Base-by-base conservation (phyloP, 2,888 invertebrate species). In the Callimorpha dominula region DNA sequence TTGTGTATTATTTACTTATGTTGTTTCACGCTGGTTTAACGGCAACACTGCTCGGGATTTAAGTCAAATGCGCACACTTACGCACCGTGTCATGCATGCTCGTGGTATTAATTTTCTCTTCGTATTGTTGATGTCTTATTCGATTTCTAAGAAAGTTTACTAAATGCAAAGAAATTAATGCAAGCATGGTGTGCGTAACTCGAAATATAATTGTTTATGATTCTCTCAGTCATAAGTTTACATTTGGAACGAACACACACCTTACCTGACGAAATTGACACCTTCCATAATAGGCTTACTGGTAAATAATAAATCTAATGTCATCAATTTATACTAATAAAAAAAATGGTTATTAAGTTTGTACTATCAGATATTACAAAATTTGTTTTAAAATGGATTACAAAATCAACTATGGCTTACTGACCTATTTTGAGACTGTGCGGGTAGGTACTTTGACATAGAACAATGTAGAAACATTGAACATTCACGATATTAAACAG, bases 11-110 rank as follows among this genome's bases (percentile, higher is more conserved):
- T 81, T 78, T 31, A 31, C 31, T 31, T 80, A 77, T 75, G 68
- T 83, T 82, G 75, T 73, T 69, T 73, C 73, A 67, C 46, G 75
- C 63, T 71, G 74, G 65, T 72, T 68, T 71, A 73, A 74, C 82
- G 81, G 84, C 82, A 87, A 85, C 86, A 82, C 82, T 75, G 73
- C 68, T 43, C 60, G 46, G 75, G 76, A 68, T 76, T 80, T 78
- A 80, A 71, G 67, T 66, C 54, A 65, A 74, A 74, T 80, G 74
- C 77, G 71, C 81, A 81, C 80, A 81, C 78, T 78, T 74, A 63
- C 70, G 69, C 66, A 75, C 63, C 60, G 43, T 65, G 20, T 68
- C 67, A 69, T 68, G 68, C 67, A 69, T 68, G 70, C 75, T 75
- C 71, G 72, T 70, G 46, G 9, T 73, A 46, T 66, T 76, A 74